Conservation (phyloP, 2,113 vertebrate species). For the Gobio gobio region DNA sequence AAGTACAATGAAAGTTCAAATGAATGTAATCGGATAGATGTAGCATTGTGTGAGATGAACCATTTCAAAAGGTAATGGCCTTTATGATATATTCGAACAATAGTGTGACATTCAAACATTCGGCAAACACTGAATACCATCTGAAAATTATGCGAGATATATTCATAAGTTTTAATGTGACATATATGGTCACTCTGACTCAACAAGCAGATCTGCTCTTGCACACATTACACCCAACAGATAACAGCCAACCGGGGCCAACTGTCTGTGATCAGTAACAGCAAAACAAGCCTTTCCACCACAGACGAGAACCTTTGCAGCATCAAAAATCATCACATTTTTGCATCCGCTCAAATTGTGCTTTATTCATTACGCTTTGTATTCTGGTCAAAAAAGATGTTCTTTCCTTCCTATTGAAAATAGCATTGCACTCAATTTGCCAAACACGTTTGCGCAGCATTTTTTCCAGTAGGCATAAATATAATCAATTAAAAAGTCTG, state of each 20-base stretch:
- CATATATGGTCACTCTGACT: constrained; percentile 4
- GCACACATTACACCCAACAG: constrained; percentile 5
- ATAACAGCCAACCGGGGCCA: constrained; percentile 25
- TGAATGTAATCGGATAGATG: constrained; percentile 23
- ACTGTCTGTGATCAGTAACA: not conserved
- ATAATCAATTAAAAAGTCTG: not conserved
- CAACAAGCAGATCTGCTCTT: constrained; percentile 21
- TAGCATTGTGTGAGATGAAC: not conserved
- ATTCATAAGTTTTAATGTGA: constrained; percentile 14
- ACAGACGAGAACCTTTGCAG: not conserved
- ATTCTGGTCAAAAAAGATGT: not conserved
- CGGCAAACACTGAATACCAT: no score
- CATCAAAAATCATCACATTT: not conserved
- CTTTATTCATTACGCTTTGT: not conserved
- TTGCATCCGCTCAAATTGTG: not conserved
- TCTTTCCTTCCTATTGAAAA: not conserved
- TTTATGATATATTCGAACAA: no score
- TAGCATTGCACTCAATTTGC: not conserved
- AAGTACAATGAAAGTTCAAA: constrained; percentile 27
- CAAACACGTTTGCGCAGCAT: not conserved
- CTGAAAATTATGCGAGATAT: not conserved
- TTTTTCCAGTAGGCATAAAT: constrained; percentile 1
- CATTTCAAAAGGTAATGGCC: no score
- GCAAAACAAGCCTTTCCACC: constrained; percentile 14
- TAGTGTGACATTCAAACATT: no score